These are phyloP conservation scores for Coryphaenoides rupestris DNA, from an alignment of 2,113 vertebrate species.

Conservation along the genomic window DNA sequence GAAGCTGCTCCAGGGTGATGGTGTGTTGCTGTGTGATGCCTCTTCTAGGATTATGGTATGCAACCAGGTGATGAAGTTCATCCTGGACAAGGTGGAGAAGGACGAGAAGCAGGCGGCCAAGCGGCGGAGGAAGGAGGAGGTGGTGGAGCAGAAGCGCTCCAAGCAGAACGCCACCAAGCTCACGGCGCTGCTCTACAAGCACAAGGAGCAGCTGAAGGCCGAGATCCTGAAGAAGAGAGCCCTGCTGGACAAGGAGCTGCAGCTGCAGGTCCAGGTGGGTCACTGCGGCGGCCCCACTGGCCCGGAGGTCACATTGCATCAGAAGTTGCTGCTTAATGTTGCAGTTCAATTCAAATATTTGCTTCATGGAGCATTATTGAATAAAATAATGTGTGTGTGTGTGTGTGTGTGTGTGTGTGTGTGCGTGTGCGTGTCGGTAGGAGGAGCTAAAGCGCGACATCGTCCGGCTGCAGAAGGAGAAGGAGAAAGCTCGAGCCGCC, in stretches of 20 bases:
- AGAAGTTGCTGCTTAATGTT: too few relatives aligned
- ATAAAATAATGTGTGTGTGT: too few relatives aligned
- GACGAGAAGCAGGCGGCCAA: slow-evolving; percentile 97
- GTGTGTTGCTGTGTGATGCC: too few relatives aligned
- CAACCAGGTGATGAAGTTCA: slow-evolving; percentile 99
- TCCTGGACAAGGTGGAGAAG: slow-evolving; percentile 98
- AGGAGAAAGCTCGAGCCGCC: slow-evolving; percentile 82
- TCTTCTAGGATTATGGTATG: slow-evolving; percentile 91
- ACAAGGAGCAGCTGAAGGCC: slow-evolving; percentile 95
- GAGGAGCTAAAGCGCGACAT: slow-evolving; percentile 93
- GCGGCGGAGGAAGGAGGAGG: slow-evolving; percentile 93
- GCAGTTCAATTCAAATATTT: too few relatives aligned
- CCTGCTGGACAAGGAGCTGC: slow-evolving; percentile 94
- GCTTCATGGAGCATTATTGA: too few relatives aligned
- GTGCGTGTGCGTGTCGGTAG: slow-evolving; percentile 54
- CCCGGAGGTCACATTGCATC: too few relatives aligned
- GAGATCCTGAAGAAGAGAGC: slow-evolving; percentile 97
- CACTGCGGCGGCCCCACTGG: too few relatives aligned
- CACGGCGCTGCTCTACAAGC: slow-evolving; percentile 94
- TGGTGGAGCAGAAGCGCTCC: slow-evolving; percentile 93
- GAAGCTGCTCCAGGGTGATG: too few relatives aligned
- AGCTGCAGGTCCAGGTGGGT: slow-evolving; percentile 93
- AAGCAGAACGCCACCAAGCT: slow-evolving; percentile 94
- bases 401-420: too few relatives aligned
- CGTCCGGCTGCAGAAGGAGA: slow-evolving; percentile 84